Conservation (phyloP, 2,888 invertebrate genomes). For the Drosophila tripunctata region DNA sequence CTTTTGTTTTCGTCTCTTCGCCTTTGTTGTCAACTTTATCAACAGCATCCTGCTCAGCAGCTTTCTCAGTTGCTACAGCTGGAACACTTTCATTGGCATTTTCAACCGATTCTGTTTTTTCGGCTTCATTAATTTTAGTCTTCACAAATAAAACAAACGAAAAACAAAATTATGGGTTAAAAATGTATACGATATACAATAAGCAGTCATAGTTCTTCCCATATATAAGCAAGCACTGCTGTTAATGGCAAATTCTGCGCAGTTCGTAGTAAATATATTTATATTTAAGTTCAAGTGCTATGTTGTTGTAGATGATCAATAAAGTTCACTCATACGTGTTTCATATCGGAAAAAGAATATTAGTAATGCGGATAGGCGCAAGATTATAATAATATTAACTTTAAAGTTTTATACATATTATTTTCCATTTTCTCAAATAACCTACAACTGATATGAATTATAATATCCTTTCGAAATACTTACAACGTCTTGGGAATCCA, state of each 20-base stretch:
- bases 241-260: background rate
- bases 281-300: too few relatives aligned
- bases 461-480: too few relatives aligned
- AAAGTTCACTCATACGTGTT: too few relatives aligned
- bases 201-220: too few relatives aligned
- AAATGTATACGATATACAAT: conserved; percentile 1
- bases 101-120: conserved; percentile 11
- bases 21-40: background rate
- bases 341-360: too few relatives aligned
- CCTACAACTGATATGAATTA: too few relatives aligned
- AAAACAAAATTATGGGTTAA: background rate
- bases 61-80: conserved; percentile 11
- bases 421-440: too few relatives aligned
- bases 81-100: conserved; percentile 16
- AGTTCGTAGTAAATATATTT: background rate
- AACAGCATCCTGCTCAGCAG: background rate
- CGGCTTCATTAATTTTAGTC: conserved; percentile 28
- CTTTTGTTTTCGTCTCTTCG: background rate
- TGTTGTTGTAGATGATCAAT: too few relatives aligned
- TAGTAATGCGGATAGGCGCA: too few relatives aligned
- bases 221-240: background rate
- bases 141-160: conserved; percentile 25
- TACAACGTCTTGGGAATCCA: too few relatives aligned
- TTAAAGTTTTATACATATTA: too few relatives aligned
- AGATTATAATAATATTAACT: too few relatives aligned